Evolutionary conservation across 2,113 vertebrate species (phyloP).

Genomic region (Pomatorhinus ruficollis): DNA sequence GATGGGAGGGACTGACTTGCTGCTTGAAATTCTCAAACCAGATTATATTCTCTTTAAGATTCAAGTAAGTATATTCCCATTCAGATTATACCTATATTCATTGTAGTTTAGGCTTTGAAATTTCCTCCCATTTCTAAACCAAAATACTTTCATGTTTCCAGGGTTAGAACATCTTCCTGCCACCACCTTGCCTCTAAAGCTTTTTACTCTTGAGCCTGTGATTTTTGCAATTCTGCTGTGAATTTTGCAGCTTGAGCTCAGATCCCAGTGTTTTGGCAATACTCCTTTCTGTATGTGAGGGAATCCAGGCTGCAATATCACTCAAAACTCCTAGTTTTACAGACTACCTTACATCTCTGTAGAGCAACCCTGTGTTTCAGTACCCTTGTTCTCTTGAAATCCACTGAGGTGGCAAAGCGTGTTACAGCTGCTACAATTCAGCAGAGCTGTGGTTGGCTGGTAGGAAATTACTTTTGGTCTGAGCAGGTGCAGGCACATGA

Average conservation of each 20-base stretch:
- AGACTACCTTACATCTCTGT: neutral
- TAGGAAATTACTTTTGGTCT: neutral
- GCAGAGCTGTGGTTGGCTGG: neutral
- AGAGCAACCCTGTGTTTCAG: neutral
- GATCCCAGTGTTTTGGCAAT: slow-evolving; percentile 7
- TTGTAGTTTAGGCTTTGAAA: neutral
- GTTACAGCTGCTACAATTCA: neutral
- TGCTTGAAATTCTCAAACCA: neutral
- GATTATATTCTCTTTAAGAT: neutral
- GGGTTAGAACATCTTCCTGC: neutral
- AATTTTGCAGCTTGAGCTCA: slow-evolving; percentile 38
- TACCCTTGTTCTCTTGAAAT: neutral
- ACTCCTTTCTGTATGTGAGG: neutral
- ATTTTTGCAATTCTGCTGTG: neutral
- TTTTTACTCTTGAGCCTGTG: neutral
- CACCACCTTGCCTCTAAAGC: neutral
- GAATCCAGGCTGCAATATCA: neutral
- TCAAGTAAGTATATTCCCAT: neutral
- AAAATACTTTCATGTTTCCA: neutral
- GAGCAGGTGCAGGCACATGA: neutral
- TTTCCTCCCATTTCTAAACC: neutral
- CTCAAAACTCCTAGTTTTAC: neutral
- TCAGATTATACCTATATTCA: neutral
- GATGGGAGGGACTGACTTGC: neutral
- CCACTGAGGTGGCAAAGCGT: neutral